Percentiles rank a stretch among this genome's conserved stretches.
phyloP scores from a whole-genome alignment of 2,797 vertebrate species.

The Paedocypris micromegethes region DNA sequence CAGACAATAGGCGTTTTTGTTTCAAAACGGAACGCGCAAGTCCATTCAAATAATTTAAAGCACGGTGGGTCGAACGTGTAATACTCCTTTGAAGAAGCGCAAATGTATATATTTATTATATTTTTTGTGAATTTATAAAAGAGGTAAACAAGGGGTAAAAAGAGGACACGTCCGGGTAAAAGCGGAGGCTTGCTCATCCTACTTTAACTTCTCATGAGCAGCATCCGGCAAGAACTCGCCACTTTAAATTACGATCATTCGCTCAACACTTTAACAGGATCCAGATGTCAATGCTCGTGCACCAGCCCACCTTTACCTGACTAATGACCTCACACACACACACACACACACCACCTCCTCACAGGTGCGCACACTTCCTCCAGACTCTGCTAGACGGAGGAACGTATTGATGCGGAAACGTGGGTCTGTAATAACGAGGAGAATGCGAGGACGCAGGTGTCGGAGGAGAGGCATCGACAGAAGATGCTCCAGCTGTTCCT shows the following conservation, averaged over 20 bases:
- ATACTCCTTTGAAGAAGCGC: too few species aligned
- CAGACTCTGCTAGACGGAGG: constrained; percentile 4
- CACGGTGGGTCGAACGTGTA: too few species aligned
- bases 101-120: too few species aligned
- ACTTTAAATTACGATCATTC: constrained; percentile 42
- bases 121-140: too few species aligned
- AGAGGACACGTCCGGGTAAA: too few species aligned
- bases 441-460: constrained; percentile 51
- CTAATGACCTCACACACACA: constrained; percentile 25
- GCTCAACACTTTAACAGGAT: constrained; percentile 37
- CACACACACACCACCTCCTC: not conserved
- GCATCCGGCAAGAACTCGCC: not conserved
- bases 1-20: too few species aligned
- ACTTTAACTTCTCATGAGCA: not conserved
- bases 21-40: too few species aligned
- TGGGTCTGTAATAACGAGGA: constrained; percentile 41
- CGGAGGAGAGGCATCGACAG: constrained; percentile 36
- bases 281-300: constrained; percentile 31
- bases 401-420: constrained; percentile 1
- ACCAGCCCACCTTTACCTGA: constrained; percentile 30
- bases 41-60: too few species aligned
- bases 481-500: constrained; percentile 30
- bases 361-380: constrained; percentile 13
- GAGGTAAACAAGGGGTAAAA: too few species aligned
- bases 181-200: not conserved